phyloP scores from a whole-genome alignment of 2,888 invertebrate genomes.

The Synergus gifuensis region DNA sequence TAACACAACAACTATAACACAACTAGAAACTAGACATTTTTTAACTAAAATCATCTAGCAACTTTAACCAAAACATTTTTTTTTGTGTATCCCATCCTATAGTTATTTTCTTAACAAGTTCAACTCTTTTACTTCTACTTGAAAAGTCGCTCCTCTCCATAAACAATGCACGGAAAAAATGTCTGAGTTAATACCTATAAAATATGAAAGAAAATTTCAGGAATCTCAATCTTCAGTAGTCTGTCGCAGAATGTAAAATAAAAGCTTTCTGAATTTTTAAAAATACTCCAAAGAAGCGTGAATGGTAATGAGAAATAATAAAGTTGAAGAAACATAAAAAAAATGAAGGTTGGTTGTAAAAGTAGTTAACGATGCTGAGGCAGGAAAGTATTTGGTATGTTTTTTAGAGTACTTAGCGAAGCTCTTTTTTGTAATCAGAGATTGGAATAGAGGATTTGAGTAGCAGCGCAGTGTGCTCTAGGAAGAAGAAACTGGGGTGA shows the following conservation, averaged over 20 bases:
- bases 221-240: neutral
- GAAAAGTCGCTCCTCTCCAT: neutral
- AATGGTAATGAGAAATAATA: neutral
- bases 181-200: neutral
- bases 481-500: constrained; percentile 31
- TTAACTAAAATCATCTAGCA: too few species aligned
- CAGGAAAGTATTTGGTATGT: neutral
- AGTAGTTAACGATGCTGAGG: constrained; percentile 19
- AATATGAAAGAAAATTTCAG: neutral
- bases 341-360: neutral
- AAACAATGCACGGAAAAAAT: neutral
- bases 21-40: too few species aligned
- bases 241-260: neutral
- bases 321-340: neutral
- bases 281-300: neutral
- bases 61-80: too few species aligned
- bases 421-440: constrained; percentile 31
- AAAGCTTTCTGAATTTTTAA: neutral
- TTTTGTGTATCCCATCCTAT: too few species aligned
- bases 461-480: neutral
- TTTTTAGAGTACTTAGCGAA: constrained; percentile 18
- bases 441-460: constrained; percentile 31
- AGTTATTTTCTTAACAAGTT: too few species aligned
- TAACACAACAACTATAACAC: too few species aligned
- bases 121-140: too few species aligned